Conservation (phyloP, 2,113 vertebrate species). For the Psammodynastes pulverulentus region DNA sequence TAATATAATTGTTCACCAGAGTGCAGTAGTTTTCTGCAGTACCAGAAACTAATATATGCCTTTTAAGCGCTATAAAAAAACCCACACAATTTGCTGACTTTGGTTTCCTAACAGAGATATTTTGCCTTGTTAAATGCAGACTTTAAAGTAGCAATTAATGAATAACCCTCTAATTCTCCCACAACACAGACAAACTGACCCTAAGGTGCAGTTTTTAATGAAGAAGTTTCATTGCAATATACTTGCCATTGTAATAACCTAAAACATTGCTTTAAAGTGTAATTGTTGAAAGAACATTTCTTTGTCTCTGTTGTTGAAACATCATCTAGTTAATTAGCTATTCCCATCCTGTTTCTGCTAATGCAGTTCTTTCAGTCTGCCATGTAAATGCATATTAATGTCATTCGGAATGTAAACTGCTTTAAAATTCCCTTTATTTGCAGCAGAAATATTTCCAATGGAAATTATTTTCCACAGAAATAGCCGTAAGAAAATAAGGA, state of each 20-base stretch:
- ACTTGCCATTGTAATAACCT: slow-evolving; percentile 12
- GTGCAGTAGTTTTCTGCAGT: neutral
- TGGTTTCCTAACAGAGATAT: slow-evolving; percentile 4
- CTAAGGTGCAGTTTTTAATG: neutral
- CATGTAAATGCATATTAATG: neutral
- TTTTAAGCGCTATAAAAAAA: neutral
- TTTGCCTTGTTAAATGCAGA: neutral
- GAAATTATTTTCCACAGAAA: neutral
- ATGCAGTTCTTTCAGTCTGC: neutral
- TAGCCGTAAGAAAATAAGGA: slow-evolving; percentile 5
- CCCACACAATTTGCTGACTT: neutral
- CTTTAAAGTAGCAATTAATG: slow-evolving; percentile 16
- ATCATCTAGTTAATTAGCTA: slow-evolving; percentile 19
- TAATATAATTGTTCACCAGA: neutral
- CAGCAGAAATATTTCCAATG: slow-evolving; percentile 18
- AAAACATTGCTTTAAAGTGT: neutral
- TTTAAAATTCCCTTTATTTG: slow-evolving; percentile 40
- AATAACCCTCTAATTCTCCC: slow-evolving; percentile 9
- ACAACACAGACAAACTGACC: slow-evolving; percentile 4
- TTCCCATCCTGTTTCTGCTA: neutral
- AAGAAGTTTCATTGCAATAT: neutral
- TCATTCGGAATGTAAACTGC: neutral
- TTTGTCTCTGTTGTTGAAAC: neutral
- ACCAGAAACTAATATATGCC: neutral
- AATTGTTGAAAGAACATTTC: slow-evolving; percentile 1